Percentiles rank a stretch among this genome's conserved stretches.
phyloP scores from a whole-genome alignment of 2,888 invertebrate species.

The Arctia plantaginis region DNA sequence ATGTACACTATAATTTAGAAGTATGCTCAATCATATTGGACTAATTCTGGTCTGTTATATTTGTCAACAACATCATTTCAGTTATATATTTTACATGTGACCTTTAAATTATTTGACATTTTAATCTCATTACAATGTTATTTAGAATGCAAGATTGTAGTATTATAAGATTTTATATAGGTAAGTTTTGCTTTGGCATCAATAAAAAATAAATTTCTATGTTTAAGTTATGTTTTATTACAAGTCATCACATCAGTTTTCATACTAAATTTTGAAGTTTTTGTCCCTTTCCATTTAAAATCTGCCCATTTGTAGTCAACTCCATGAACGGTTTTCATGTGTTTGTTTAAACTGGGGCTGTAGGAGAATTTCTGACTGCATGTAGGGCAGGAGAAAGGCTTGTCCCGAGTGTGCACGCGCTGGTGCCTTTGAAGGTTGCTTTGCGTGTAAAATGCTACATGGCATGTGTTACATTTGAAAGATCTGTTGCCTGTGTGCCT shows the following conservation, averaged over 20 bases:
- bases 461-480: conserved; percentile 74
- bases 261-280: conserved; percentile 42
- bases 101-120: conserved; percentile 45
- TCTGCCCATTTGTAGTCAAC: conserved; percentile 77
- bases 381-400: conserved; percentile 75
- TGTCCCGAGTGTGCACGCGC: conserved; percentile 77
- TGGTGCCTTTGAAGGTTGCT: conserved; percentile 74
- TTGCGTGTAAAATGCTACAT: conserved; percentile 70
- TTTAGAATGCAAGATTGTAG: conserved; percentile 40
- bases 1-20: neutral
- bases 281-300: conserved; percentile 55
- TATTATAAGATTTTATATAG: conserved; percentile 34
- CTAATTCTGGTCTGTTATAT: neutral
- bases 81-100: conserved; percentile 36
- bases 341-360: conserved; percentile 80
- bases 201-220: conserved; percentile 54
- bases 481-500: conserved; percentile 79
- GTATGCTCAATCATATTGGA: conserved; percentile 2
- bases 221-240: conserved; percentile 43
- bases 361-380: conserved; percentile 77
- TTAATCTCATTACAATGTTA: conserved; percentile 34
- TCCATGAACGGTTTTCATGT: conserved; percentile 77
- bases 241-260: conserved; percentile 32
- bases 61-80: conserved; percentile 17
- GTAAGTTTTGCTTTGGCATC: conserved; percentile 52